These are phyloP conservation scores for Engraulis encrasicolus DNA, from an alignment of 2,113 vertebrate genomes.

Conservation along the genomic window DNA sequence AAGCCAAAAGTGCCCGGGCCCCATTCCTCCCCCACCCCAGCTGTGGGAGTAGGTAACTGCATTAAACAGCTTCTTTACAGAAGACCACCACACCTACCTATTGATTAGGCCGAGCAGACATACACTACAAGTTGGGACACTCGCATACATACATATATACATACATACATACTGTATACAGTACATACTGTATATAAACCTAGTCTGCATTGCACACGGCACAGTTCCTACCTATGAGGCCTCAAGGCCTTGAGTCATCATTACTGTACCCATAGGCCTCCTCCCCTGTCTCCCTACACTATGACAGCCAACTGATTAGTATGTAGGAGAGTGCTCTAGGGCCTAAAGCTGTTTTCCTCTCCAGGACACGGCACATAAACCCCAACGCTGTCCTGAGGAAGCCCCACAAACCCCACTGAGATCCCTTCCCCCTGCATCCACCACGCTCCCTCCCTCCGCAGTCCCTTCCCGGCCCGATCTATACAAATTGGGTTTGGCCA, in stretches of 20 bases:
- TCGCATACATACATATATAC: background rate
- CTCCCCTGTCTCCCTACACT: background rate
- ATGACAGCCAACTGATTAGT: background rate
- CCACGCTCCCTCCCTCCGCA: too few relatives aligned
- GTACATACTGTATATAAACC: background rate
- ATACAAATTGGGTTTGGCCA: background rate
- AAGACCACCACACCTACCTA: background rate
- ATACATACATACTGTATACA: background rate
- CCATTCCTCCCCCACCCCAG: too few relatives aligned
- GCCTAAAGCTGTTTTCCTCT: background rate
- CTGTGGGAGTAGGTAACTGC: background rate
- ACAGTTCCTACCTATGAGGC: background rate
- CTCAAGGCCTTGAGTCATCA: background rate
- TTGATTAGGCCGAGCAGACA: background rate
- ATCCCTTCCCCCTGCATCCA: background rate
- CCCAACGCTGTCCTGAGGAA: background rate
- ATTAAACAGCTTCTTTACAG: background rate
- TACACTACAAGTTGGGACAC: background rate
- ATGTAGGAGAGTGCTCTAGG: background rate
- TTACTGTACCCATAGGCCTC: too few relatives aligned
- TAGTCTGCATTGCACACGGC: background rate
- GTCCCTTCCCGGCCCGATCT: background rate
- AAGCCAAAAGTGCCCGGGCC: too few relatives aligned
- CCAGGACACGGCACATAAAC: background rate
- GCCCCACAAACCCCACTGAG: constrained; percentile 2